phyloP scores from a whole-genome alignment of 2,888 invertebrate species.

The Tachina fera region DNA sequence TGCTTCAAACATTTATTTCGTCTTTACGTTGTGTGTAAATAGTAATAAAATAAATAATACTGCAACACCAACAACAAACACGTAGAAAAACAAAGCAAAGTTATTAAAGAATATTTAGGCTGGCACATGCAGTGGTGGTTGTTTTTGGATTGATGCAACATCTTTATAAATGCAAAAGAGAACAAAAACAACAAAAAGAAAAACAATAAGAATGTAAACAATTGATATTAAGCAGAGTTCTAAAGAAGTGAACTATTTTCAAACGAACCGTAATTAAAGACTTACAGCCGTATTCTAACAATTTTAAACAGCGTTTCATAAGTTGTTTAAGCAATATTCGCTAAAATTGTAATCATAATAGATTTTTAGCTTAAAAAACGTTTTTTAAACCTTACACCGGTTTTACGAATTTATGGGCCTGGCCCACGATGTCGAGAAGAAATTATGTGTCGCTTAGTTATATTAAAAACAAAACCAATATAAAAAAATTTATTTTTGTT shows the following conservation, averaged over 20 bases:
- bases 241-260: conserved; percentile 3
- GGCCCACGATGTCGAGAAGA: too few relatives aligned
- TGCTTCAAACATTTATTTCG: conserved; percentile 48
- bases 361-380: too few relatives aligned
- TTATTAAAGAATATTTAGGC: conserved; percentile 52
- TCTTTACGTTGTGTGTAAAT: conserved; percentile 60
- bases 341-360: too few relatives aligned
- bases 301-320: too few relatives aligned
- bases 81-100: conserved; percentile 3
- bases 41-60: conserved; percentile 67
- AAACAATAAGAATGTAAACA: conserved; percentile 29
- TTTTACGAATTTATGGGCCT: too few relatives aligned
- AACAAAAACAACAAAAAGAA: neutral
- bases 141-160: conserved; percentile 53
- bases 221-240: conserved; percentile 9
- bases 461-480: too few relatives aligned
- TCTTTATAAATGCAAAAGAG: conserved; percentile 43
- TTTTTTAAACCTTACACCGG: too few relatives aligned
- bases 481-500: too few relatives aligned
- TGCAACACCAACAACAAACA: conserved; percentile 30
- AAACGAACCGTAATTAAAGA: neutral
- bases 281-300: too few relatives aligned
- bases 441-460: too few relatives aligned
- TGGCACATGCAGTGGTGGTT: conserved; percentile 69
- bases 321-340: too few relatives aligned